phyloP scores from a whole-genome alignment of 1,140 invertebrate species.

The Leptopilina boulardi region DNA sequence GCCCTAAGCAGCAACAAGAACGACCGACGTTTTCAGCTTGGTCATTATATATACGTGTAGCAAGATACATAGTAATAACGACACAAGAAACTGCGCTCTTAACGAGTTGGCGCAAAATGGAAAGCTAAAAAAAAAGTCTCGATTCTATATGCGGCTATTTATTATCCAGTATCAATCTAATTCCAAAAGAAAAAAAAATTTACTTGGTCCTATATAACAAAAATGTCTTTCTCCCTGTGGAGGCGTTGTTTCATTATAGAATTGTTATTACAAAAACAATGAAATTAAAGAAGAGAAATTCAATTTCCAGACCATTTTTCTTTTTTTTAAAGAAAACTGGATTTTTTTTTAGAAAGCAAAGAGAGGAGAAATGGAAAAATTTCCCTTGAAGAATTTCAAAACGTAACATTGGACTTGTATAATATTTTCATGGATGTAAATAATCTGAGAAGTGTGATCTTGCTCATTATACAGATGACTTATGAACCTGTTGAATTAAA shows the following conservation, averaged over 20 bases:
- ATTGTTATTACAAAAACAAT: too few relatives aligned
- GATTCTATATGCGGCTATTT: conserved; percentile 26
- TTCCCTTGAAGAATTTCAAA: too few relatives aligned
- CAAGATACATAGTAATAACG: conserved; percentile 3
- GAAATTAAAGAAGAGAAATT: too few relatives aligned
- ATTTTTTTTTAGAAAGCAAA: too few relatives aligned
- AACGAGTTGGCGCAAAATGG: conserved; percentile 36
- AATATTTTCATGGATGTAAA: background rate
- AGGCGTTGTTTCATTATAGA: too few relatives aligned
- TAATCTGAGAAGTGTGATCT: background rate
- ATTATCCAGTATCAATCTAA: conserved; percentile 10
- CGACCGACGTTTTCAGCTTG: conserved; percentile 33
- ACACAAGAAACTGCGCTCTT: conserved; percentile 18
- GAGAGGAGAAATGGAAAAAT: too few relatives aligned
- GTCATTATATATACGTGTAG: conserved; percentile 34
- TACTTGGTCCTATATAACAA: too few relatives aligned
- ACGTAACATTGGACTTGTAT: background rate
- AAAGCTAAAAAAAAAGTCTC: conserved; percentile 36
- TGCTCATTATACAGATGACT: background rate
- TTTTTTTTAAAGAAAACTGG: too few relatives aligned
- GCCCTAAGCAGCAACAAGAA: conserved; percentile 9
- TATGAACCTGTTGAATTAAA: background rate
- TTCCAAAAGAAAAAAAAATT: background rate
- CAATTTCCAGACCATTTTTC: too few relatives aligned
- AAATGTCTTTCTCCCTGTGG: too few relatives aligned